Evolutionary conservation across 2,888 invertebrate genomes (phyloP).

Genomic region (Sesamia inferens): DNA sequence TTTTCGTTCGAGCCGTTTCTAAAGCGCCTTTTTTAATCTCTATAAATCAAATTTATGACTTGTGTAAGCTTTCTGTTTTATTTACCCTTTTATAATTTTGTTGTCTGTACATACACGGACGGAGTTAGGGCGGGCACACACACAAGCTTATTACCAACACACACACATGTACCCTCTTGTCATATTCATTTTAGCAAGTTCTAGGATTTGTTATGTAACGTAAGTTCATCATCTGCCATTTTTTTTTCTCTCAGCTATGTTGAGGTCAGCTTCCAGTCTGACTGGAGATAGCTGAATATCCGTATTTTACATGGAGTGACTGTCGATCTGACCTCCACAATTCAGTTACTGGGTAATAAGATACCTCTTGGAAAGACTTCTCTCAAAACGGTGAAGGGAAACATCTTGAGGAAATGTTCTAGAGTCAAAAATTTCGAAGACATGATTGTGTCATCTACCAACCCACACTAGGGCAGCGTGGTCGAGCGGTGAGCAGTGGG

Average conservation of each 20-base stretch:
- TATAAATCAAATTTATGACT: constrained; percentile 91
- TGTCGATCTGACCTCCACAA: background rate
- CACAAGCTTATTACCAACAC: constrained; percentile 31
- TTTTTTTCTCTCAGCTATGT: background rate
- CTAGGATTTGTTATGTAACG: constrained; percentile 19
- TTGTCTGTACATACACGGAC: constrained; percentile 76
- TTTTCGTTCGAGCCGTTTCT: constrained; percentile 89
- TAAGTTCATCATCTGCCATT: background rate
- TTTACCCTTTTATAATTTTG: constrained; percentile 90
- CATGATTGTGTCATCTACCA: too few relatives aligned
- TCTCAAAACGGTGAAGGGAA: too few relatives aligned
- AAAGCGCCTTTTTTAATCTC: constrained; percentile 90
- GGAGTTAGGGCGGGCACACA: constrained; percentile 51
- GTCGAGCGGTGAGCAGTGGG: too few relatives aligned
- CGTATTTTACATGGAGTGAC: background rate
- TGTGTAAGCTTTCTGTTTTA: constrained; percentile 90
- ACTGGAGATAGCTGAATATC: background rate
- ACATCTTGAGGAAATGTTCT: too few relatives aligned
- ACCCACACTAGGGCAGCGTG: too few relatives aligned
- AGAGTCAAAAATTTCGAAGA: too few relatives aligned
- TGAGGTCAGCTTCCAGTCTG: background rate
- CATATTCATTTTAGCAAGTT: constrained; percentile 39
- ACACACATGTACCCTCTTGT: constrained; percentile 16
- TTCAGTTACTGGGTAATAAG: too few relatives aligned
- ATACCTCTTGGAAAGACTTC: background rate